phyloP scores from a whole-genome alignment of 2,888 invertebrate species.

The Drosophila subsilvestris region DNA sequence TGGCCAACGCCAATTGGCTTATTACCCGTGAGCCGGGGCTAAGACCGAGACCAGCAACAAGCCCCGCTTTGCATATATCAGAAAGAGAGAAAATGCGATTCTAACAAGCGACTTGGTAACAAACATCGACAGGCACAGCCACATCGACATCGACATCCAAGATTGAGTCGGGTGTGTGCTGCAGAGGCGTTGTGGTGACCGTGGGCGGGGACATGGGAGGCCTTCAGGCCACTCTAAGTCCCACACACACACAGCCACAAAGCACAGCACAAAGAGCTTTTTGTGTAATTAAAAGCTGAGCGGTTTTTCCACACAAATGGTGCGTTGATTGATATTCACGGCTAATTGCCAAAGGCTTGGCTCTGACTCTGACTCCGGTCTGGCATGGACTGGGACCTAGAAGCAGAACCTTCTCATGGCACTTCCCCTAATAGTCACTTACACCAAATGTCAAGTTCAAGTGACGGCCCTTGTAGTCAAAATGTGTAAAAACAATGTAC shows the following conservation, averaged over 20 bases:
- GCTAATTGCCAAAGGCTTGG: conserved; percentile 69
- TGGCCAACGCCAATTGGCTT: conserved; percentile 76
- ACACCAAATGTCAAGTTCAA: conserved; percentile 57
- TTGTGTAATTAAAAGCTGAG: conserved; percentile 68
- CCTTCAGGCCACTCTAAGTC: conserved; percentile 55
- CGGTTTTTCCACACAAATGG: conserved; percentile 61
- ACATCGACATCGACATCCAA: neutral
- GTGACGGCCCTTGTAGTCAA: conserved; percentile 39
- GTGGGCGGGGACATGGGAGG: conserved; percentile 67
- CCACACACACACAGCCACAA: conserved; percentile 43
- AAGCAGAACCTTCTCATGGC: conserved; percentile 48
- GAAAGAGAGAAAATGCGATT: conserved; percentile 55
- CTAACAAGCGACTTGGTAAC: conserved; percentile 64
- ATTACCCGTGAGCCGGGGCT: conserved; percentile 70
- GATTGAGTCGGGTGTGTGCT: conserved; percentile 10
- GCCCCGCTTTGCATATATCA: conserved; percentile 70
- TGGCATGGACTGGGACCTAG: conserved; percentile 21
- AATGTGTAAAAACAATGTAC: conserved; percentile 33
- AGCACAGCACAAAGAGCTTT: conserved; percentile 33
- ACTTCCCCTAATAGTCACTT: conserved; percentile 47
- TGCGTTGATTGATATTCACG: conserved; percentile 72
- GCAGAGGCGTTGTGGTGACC: conserved; percentile 67
- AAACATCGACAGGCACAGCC: conserved; percentile 26
- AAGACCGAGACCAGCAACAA: conserved; percentile 22
- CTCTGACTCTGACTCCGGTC: conserved; percentile 1